Evolutionary conservation across 92 coral and sea anemone species (phyloP), one percentile per base, ranked within the genome.

Genomic region (Phenganax marumi): DNA sequence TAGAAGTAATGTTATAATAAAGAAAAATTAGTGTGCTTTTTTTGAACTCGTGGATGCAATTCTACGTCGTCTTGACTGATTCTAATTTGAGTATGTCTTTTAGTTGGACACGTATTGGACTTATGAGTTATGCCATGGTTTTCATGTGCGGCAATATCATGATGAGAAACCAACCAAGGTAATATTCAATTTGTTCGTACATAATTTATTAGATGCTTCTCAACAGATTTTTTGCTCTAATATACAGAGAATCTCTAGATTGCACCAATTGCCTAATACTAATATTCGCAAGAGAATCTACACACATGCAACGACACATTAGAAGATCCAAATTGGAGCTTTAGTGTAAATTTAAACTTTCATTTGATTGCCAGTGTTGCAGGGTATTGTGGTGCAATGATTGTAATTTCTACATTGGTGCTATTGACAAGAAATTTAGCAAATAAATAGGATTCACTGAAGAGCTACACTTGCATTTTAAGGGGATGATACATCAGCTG

Each of bases 61-160:
- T 18, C 21, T 54, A 7, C 12, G 48, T 6, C 22, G 22, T 75
- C 22, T 50, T 56, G 33, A 54, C 9, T 54, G 39, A 17, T 12
- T 78, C 3, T 10, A 68, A 16, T 21, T 53, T 52, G 16, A 78
- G 16, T 43, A 0, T 73, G 70, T 22, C 64, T 43, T 85, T 0
- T 57, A 95, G 98, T 86, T 90, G 56, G 98, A 95, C 71, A 84
- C 97, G 17, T 95, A 95, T 57, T 95, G 98, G 98, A 89, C 98
- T 2, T 95, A 95, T 62, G 98, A 95, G 64, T 84, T 95, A 52
- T 95, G 98, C 62, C 97, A 95, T 89, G 97, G 97, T 0, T 86
- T 86, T 63, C 96, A 95, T 77, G 89, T 95, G 3, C 79, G 93
- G 54, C 98, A 95, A 87, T 95, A 89, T 60, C 98, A 95, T 82